Percentiles rank a stretch among this genome's conserved stretches.
These are phyloP conservation scores for Herminia tarsipennalis DNA, from an alignment of 2,888 invertebrate genomes.

Conservation along the genomic window DNA sequence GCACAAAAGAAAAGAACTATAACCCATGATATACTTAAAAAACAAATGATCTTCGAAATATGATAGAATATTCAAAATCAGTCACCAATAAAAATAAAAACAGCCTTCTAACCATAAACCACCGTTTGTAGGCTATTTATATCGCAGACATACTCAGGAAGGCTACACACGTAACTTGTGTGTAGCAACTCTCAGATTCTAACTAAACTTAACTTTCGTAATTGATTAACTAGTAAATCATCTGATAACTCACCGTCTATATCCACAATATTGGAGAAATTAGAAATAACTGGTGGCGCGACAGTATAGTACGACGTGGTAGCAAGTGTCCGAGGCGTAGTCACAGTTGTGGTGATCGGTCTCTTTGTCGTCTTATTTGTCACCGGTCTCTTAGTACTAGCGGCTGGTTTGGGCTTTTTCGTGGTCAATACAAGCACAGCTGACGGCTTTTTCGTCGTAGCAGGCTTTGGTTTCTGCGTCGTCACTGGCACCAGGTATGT, in stretches of 20 bases:
- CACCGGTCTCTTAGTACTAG: slow-evolving; percentile 52
- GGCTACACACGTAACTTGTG: too few relatives aligned
- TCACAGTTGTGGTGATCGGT: slow-evolving; percentile 54
- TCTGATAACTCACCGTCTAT: slow-evolving; percentile 82
- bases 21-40: too few relatives aligned
- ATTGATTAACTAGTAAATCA: too few relatives aligned
- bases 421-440: slow-evolving; percentile 63
- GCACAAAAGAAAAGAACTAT: too few relatives aligned
- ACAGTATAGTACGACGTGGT: slow-evolving; percentile 81
- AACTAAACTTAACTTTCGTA: too few relatives aligned
- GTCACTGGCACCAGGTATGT: slow-evolving; percentile 76
- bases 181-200: too few relatives aligned
- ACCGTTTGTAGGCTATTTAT: too few relatives aligned
- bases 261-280: slow-evolving; percentile 84
- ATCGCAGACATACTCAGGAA: too few relatives aligned
- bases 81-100: too few relatives aligned
- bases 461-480: slow-evolving; percentile 62
- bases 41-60: too few relatives aligned
- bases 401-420: slow-evolving; percentile 57
- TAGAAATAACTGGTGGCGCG: slow-evolving; percentile 61
- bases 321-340: slow-evolving; percentile 58
- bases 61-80: too few relatives aligned
- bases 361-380: slow-evolving; percentile 59
- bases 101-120: too few relatives aligned
- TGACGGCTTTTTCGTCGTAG: slow-evolving; percentile 59